Evolutionary conservation across 2,797 vertebrate species (phyloP), one percentile per base, ranked within the genome.

Genomic region (Poeciliopsis infans): DNA sequence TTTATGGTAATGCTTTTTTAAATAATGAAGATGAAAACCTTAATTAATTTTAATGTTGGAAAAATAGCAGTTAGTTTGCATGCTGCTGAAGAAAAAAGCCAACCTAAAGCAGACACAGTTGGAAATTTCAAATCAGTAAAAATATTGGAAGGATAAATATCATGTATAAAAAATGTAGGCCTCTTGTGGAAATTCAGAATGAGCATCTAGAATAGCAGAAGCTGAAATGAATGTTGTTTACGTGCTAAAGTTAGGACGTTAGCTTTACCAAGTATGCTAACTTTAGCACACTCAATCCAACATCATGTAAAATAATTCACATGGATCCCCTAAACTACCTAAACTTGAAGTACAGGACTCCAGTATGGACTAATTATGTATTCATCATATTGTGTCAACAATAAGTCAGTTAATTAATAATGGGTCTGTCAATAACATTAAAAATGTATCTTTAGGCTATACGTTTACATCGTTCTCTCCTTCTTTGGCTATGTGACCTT

Each of bases 1-100:
- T 91, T 86, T 89, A 90, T 92, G 91, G 1, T 87, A 87, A 91
- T 91, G 53, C 16, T 46, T 13, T 80, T 15, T 74, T 88, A 88
- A 89, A 89, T 91, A 79, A 83, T 81, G 51, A 84, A 84, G 85
- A 76, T 77, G 75, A 43, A 81, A 88, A 51, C 49, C 73, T 28
- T 78, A 79, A 91, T 90, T 49, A 82, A 89, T 90, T 84, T 1
- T 83, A 64, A 33, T 33, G 33, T 5, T 33, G 15, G 28, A 33
- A 8, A 36, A 66, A 59, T 31, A 13, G n/a, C 28, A 31, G 31
- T 57, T 31, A 61, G 28, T 84, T 89, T 69, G 12, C 23, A 39
- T 69, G 39, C 39, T 70, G 41, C 23, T 70, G 12, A 43, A 43
- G 6, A 1, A n/a, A 7, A n/a, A 70, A 70, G 12, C 5, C 43